phyloP scores from a whole-genome alignment of 1,140 invertebrate genomes.

The Drosophila ogumai region DNA sequence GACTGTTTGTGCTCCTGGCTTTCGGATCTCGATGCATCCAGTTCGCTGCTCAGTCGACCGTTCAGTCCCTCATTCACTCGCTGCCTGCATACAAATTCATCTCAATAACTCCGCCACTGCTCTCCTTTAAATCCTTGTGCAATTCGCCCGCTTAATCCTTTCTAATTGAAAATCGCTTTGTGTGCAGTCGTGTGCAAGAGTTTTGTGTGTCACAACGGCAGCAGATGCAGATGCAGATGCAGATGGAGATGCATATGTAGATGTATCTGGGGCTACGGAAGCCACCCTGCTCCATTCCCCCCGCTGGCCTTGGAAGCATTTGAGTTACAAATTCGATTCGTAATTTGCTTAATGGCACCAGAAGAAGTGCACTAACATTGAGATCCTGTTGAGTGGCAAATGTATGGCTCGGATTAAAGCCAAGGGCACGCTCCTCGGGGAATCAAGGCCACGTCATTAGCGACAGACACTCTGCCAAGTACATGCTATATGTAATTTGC shows the following conservation, averaged over 20 bases:
- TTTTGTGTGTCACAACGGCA: conserved; percentile 48
- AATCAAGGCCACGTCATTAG: conserved; percentile 9
- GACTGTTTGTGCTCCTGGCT: conserved; percentile 28
- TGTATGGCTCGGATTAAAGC: conserved; percentile 35
- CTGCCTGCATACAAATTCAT: conserved; percentile 62
- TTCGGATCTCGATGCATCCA: conserved; percentile 64
- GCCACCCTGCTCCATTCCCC: not conserved
- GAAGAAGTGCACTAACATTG: conserved; percentile 61
- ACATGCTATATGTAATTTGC: not conserved
- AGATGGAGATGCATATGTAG: conserved; percentile 30
- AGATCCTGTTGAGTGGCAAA: conserved; percentile 56
- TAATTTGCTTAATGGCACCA: conserved; percentile 74
- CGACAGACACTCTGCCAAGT: not conserved
- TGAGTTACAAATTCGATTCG: conserved; percentile 49
- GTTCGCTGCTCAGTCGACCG: conserved; percentile 40
- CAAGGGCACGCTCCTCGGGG: not conserved
- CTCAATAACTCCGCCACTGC: conserved; percentile 69
- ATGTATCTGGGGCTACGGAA: conserved; percentile 8
- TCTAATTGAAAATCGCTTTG: conserved; percentile 82
- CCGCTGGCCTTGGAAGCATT: conserved; percentile 56
- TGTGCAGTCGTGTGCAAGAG: conserved; percentile 41
- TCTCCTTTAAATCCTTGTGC: conserved; percentile 74
- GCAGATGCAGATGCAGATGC: conserved; percentile 24
- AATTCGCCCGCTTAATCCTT: conserved; percentile 73
- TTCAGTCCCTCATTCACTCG: conserved; percentile 47